Conservation (phyloP, 2,888 invertebrate species). For the Aromia moschata region DNA sequence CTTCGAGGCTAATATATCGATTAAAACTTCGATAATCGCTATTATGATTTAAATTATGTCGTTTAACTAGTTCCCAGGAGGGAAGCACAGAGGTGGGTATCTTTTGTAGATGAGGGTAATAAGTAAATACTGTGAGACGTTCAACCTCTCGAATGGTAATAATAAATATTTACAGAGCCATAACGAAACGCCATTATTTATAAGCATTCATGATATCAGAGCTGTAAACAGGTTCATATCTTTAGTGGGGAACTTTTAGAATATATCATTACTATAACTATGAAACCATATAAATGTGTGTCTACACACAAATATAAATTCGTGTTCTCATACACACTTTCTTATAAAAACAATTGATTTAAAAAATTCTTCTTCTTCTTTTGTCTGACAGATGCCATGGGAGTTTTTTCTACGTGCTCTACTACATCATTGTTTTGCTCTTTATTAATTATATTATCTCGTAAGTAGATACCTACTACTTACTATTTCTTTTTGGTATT, state of each 20-base stretch:
- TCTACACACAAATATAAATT: no score
- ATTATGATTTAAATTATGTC: conserved; percentile 39
- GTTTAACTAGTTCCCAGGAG: conserved; percentile 5
- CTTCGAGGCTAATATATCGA: no score
- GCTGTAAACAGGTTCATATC: conserved; percentile 2
- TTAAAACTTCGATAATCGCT: no score
- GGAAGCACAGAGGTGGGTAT: background rate
- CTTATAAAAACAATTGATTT: no score
- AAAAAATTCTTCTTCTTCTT: no score
- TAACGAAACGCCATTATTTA: conserved; percentile 45
- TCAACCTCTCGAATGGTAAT: conserved; percentile 55
- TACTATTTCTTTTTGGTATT: no score
- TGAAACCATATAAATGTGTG: no score
- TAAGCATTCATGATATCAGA: background rate
- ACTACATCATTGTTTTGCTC: no score
- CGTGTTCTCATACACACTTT: background rate
- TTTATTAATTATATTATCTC: no score
- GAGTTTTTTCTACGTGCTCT: no score
- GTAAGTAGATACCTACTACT: no score
- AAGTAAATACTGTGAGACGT: conserved; percentile 32
- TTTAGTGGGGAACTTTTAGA: conserved; percentile 9
- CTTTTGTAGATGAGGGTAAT: background rate
- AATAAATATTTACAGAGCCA: conserved; percentile 56
- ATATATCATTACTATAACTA: background rate
- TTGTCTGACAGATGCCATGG: no score